These are phyloP conservation scores for Gymnodraco acuticeps DNA, from an alignment of 2,797 vertebrate genomes.

Conservation along the genomic window DNA sequence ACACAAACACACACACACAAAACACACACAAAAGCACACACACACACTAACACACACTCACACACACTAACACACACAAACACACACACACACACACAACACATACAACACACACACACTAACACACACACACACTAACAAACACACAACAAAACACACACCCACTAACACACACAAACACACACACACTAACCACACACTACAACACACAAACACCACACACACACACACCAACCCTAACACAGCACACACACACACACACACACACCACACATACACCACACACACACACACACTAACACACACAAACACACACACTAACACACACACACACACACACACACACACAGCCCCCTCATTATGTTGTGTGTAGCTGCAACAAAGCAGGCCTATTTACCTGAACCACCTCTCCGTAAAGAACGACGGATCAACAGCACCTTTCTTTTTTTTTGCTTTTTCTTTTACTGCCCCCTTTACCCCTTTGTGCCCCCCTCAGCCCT, in stretches of 20 bases:
- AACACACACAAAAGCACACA: constrained; percentile 65
- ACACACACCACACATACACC: constrained; percentile 22
- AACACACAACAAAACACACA: constrained; percentile 32
- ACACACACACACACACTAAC: constrained; percentile 3
- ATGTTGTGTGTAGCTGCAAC: constrained; percentile 54
- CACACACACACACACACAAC: constrained; percentile 46
- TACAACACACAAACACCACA: constrained; percentile 21
- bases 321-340: constrained; percentile 48
- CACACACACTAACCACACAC: no score
- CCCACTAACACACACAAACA: constrained; percentile 57
- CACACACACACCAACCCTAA: constrained; percentile 17
- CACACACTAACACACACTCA: constrained; percentile 23
- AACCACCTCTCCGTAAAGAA: constrained; percentile 84
- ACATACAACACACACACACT: not conserved
- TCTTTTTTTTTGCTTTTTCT: constrained; percentile 65
- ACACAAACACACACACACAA: constrained; percentile 56
- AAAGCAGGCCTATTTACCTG: constrained; percentile 88
- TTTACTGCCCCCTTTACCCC: constrained; percentile 69
- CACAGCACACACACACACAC: constrained; percentile 44
- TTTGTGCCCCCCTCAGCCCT: constrained; percentile 44
- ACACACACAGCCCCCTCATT: constrained; percentile 69
- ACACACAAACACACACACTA: constrained; percentile 47
- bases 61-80: constrained; percentile 48
- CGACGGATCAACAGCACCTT: constrained; percentile 82
- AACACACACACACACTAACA: constrained; percentile 34